A percentile compares a stretch with the other conserved stretches of the same genome.
Evolutionary conservation across 2,888 invertebrate species (phyloP).

Genomic region (Drosophila aldrichi): DNA sequence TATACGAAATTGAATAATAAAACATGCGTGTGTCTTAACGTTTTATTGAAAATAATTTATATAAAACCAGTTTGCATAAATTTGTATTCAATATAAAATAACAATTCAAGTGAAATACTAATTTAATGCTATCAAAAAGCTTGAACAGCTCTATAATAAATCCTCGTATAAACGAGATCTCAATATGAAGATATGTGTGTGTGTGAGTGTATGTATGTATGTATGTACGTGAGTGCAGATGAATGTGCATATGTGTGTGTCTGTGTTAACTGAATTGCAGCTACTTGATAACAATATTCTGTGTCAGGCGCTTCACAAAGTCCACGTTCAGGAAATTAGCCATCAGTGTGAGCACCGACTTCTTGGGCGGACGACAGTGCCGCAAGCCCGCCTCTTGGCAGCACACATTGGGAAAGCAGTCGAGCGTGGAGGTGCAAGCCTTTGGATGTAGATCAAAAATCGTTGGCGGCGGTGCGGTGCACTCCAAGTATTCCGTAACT

Average conservation of each 20-base stretch:
- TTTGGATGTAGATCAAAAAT: constrained; percentile 90
- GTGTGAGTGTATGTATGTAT: neutral
- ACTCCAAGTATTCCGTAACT: constrained; percentile 89
- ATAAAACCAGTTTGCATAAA: neutral
- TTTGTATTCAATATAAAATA: neutral
- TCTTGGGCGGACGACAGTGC: constrained; percentile 90
- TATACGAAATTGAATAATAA: neutral
- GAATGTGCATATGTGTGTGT: neutral
- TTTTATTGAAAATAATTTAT: constrained; percentile 12
- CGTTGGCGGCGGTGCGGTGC: constrained; percentile 89
- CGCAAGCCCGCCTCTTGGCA: constrained; percentile 91
- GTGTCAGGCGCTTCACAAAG: constrained; percentile 84
- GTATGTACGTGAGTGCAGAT: constrained; percentile 1
- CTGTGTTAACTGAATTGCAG: constrained; percentile 8
- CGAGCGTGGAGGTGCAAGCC: constrained; percentile 89
- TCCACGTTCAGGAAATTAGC: constrained; percentile 86
- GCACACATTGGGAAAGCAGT: constrained; percentile 92
- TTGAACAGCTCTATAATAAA: neutral
- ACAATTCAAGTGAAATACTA: constrained; percentile 9
- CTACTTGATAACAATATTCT: constrained; percentile 84
- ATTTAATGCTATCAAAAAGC: constrained; percentile 10
- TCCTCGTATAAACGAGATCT: constrained; percentile 38
- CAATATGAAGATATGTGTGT: constrained; percentile 8
- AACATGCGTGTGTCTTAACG: neutral
- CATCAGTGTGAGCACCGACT: constrained; percentile 89